These are phyloP conservation scores for Pandemis heparana DNA, from an alignment of 2,888 invertebrate species.

Conservation along the genomic window DNA sequence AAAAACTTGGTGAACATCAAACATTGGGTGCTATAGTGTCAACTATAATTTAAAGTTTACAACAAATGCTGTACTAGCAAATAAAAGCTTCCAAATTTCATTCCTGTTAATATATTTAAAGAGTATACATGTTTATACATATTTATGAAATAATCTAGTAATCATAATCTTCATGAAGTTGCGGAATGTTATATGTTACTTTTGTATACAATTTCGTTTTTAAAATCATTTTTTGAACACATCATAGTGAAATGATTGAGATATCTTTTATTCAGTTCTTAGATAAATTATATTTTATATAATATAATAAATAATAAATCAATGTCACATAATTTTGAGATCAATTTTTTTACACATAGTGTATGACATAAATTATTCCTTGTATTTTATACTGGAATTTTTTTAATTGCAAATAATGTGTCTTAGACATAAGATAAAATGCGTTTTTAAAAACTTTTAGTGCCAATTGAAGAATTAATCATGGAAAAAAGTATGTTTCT, in stretches of 20 bases:
- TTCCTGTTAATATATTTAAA: conserved; percentile 1
- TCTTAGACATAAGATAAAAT: conserved; percentile 44
- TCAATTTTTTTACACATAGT: conserved; percentile 36
- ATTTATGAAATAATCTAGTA: conserved; percentile 8
- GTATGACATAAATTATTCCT: conserved; percentile 13
- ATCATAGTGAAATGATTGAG: conserved; percentile 35
- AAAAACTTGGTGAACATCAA: conserved; percentile 55
- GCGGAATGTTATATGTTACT: conserved; percentile 21
- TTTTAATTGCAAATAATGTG: conserved; percentile 27
- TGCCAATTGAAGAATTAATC: conserved; percentile 50
- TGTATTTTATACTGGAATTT: conserved; percentile 38
- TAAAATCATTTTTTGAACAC: conserved; percentile 41
- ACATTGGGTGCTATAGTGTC: conserved; percentile 56
- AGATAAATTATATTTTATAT: conserved; percentile 25
- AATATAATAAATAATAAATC: conserved; percentile 26
- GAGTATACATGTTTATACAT: conserved; percentile 7
- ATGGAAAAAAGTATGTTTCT: conserved; percentile 15
- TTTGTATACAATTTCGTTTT: conserved; percentile 33
- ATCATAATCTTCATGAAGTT: conserved; percentile 9
- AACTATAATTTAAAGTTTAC: conserved; percentile 48
- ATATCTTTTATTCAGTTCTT: conserved; percentile 35
- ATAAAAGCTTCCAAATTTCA: conserved; percentile 19
- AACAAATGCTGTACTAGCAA: conserved; percentile 25
- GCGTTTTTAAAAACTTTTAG: conserved; percentile 47
- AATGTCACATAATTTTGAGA: conserved; percentile 30